Evolutionary conservation across 2,797 vertebrate genomes (phyloP).

Genomic region (Amblyopsis hoosieri): DNA sequence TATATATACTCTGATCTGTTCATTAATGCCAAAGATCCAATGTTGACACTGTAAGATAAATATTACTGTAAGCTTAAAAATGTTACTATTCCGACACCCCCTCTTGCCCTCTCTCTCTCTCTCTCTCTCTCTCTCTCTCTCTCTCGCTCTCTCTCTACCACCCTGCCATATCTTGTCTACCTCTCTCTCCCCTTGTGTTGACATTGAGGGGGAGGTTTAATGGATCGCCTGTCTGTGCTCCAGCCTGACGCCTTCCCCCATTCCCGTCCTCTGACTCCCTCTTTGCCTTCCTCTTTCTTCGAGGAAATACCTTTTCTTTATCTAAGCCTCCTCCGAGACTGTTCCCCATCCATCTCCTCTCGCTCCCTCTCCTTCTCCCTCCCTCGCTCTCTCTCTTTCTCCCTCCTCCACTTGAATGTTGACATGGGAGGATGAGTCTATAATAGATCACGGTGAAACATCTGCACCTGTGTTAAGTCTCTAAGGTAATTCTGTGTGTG

Average conservation of each 20-base stretch:
- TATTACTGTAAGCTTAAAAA: background rate
- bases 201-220: constrained; percentile 63
- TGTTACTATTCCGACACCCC: constrained; percentile 17
- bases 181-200: constrained; percentile 52
- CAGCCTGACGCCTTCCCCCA: constrained; percentile 42
- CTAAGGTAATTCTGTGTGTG: constrained; percentile 41
- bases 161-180: no score
- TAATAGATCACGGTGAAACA: constrained; percentile 74
- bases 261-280: constrained; percentile 24
- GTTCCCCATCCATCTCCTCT: constrained; percentile 61
- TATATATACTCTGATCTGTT: background rate
- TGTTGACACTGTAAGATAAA: constrained; percentile 33
- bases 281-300: constrained; percentile 21
- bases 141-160: constrained; percentile 1
- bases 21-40: background rate
- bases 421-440: constrained; percentile 68
- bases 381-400: constrained; percentile 34
- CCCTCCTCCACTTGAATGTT: constrained; percentile 65
- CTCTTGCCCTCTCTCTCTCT: constrained; percentile 22
- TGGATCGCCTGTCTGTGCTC: constrained; percentile 61
- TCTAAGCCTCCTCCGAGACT: constrained; percentile 54
- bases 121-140: constrained; percentile 12
- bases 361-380: background rate
- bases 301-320: constrained; percentile 64
- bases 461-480: constrained; percentile 75